Evolutionary conservation across 92 coral and sea anemone species (phyloP), one percentile per base, ranked within the genome.

Genomic region (Palythoa grandis): DNA sequence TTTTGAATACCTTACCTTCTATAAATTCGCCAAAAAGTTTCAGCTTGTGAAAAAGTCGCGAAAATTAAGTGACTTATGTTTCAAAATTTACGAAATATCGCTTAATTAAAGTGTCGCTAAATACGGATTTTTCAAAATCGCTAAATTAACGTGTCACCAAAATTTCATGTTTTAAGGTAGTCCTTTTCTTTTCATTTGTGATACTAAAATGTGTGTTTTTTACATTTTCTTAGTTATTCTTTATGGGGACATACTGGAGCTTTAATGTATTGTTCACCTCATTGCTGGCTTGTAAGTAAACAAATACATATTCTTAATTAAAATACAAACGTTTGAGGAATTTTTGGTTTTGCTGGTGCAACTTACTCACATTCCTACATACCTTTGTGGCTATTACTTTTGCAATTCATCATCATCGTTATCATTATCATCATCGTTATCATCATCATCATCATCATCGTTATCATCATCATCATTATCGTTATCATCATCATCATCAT

Each of bases 221-320:
- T 63, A 10, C 11, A 16, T 69, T 69, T 37, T 84, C 85, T 19
- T 88, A 95, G 98, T 82, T 95, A 19, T 96, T 96, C 83, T 96
- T 96, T 54, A 47, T 82, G 13, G 57, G 89, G 8, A 71, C 84
- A 5, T 92, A 96, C 86, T 94, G 96, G 94, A 87, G 88, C 73
- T 94, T 96, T 43, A 79, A 9, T 77, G 95, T 98, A 7, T 39
- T 96, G 65, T 96, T 94, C 65, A 68, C 83, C 17, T 92, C 98
- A 0, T 86, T 96, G 67, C 52, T 96, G 65, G 78, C 98, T 17
- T 96, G 98, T 96, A 83, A 94, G 98, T 92, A 79, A 25, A 16
- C 13, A 79, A 11, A 16, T 20, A 14, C n/a, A 23, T 12, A 5
- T 38, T 75, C 23, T 12, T 9, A 24, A 1, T 50, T 48, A 68